phyloP scores from a whole-genome alignment of 2,797 vertebrate genomes.

The Sciurus carolinensis region DNA sequence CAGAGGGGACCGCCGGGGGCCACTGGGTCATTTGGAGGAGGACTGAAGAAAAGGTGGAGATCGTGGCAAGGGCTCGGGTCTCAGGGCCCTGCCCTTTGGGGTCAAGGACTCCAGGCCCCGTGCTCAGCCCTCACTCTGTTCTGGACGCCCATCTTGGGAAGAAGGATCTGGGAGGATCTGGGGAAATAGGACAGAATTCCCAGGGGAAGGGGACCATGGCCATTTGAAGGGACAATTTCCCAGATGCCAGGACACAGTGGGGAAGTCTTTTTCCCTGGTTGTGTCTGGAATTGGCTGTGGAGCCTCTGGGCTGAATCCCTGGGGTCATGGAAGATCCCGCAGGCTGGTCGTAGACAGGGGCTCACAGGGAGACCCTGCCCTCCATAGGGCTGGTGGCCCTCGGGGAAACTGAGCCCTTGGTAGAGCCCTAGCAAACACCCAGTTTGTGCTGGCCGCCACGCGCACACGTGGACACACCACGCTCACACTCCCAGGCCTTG shows the following conservation, averaged over 20 bases:
- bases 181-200: background rate
- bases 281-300: background rate
- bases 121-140: background rate
- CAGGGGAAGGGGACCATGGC: accelerated
- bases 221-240: background rate
- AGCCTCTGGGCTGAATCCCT: background rate
- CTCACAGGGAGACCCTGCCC: accelerated
- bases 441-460: accelerated
- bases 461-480: background rate
- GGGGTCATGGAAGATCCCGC: background rate
- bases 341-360: background rate
- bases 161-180: background rate
- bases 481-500: accelerated
- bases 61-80: background rate
- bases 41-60: accelerated
- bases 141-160: background rate
- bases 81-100: background rate
- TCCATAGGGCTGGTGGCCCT: background rate
- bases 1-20: background rate
- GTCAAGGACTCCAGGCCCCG: too few relatives aligned
- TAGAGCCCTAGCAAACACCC: background rate
- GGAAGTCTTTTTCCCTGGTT: background rate
- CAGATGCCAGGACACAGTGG: too few relatives aligned
- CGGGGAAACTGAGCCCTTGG: background rate
- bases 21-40: background rate